Conservation (phyloP, 2,888 invertebrate genomes). For the Hydropsyche betteni region DNA sequence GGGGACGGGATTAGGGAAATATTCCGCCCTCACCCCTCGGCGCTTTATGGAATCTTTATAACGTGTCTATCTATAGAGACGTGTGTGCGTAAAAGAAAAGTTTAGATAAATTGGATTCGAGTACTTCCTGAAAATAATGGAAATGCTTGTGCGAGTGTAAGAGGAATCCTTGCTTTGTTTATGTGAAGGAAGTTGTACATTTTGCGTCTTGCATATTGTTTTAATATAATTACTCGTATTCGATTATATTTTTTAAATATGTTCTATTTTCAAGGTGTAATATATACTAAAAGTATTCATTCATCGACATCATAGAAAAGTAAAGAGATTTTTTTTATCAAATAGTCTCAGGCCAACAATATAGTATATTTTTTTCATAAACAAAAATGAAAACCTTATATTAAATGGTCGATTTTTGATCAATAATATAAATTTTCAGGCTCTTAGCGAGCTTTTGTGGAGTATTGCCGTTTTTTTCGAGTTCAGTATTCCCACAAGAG, state of each 20-base stretch:
- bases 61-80: background rate
- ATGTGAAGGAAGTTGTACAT: too few species aligned
- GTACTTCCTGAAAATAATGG: slow-evolving; percentile 23
- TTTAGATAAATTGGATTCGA: slow-evolving; percentile 39
- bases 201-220: too few species aligned
- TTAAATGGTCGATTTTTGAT: slow-evolving; percentile 18
- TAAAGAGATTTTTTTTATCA: too few species aligned
- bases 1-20: slow-evolving; percentile 35
- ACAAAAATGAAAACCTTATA: background rate
- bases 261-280: too few species aligned
- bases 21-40: background rate
- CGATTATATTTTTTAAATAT: too few species aligned
- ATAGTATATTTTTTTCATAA: background rate
- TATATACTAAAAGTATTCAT: too few species aligned
- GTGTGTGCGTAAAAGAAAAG: slow-evolving; percentile 32
- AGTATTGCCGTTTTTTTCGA: slow-evolving; percentile 18
- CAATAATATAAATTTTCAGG: slow-evolving; percentile 2
- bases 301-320: too few species aligned
- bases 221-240: too few species aligned
- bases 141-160: background rate
- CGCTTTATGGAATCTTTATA: too few species aligned
- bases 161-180: too few species aligned
- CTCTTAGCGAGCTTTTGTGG: background rate
- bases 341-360: background rate
- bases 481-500: slow-evolving; percentile 29